Evolutionary conservation across 1,140 invertebrate species (phyloP).

Genomic region (Melitaea cinxia): DNA sequence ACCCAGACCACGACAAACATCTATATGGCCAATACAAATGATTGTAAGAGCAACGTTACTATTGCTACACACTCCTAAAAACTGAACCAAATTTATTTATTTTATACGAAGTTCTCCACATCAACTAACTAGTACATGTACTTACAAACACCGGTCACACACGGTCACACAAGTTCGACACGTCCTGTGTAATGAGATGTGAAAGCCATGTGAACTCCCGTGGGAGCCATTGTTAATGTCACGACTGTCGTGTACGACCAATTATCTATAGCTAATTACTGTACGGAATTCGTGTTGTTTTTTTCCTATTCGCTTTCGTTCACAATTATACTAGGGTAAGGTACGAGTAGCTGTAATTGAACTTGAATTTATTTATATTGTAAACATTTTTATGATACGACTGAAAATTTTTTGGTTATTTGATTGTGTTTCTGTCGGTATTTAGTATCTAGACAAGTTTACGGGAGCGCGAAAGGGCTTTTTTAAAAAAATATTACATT

Average conservation of each 20-base stretch:
- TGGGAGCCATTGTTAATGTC: constrained; percentile 52
- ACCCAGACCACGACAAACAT: no score
- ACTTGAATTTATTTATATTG: no score
- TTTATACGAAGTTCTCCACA: neutral
- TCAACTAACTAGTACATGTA: neutral
- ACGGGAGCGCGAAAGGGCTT: no score
- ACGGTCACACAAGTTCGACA: constrained; percentile 38
- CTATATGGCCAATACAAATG: no score
- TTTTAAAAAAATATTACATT: no score
- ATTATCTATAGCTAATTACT: constrained; percentile 65
- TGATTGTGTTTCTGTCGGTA: no score
- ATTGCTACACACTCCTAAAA: no score
- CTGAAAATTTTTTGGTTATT: no score
- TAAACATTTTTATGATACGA: no score
- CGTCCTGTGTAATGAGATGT: constrained; percentile 63
- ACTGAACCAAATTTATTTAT: neutral
- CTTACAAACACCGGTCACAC: constrained; percentile 30
- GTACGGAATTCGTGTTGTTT: constrained; percentile 42
- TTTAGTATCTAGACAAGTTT: no score
- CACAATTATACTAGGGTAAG: neutral
- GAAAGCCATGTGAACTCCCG: constrained; percentile 67
- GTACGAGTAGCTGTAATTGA: no score
- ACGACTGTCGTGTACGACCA: constrained; percentile 44
- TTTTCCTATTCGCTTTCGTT: constrained; percentile 36
- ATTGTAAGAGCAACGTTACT: no score